A percentile compares a stretch with the other conserved stretches of the same genome.
Conservation (phyloP, 2,113 vertebrate species). For the Melanerpes aurifrons region DNA sequence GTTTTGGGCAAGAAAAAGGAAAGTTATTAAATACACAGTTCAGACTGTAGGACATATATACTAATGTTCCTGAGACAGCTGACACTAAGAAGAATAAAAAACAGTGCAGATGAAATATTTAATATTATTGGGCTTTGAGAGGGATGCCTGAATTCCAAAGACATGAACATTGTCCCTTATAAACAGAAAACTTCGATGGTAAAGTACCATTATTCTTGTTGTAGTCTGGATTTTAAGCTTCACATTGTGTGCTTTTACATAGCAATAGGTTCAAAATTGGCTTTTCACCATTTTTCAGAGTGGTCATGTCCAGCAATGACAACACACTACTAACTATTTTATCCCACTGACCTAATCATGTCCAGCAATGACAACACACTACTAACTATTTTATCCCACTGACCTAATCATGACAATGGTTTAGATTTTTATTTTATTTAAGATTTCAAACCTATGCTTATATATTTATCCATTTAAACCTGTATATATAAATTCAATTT, state of each 20-base stretch:
- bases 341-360: not conserved
- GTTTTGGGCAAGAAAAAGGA: not conserved
- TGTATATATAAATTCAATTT: too few relatives aligned
- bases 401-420: not conserved
- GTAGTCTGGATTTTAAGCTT: not conserved
- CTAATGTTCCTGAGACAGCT: not conserved
- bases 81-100: not conserved
- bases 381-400: not conserved
- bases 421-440: not conserved
- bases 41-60: not conserved
- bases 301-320: not conserved
- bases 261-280: not conserved
- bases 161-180: not conserved
- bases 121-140: not conserved
- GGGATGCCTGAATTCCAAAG: not conserved
- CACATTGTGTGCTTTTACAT: not conserved
- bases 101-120: not conserved
- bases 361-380: not conserved
- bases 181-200: not conserved
- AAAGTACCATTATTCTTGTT: not conserved
- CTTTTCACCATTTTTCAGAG: not conserved
- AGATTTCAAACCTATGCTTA: too few relatives aligned
- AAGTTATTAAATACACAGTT: not conserved
- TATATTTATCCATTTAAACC: too few relatives aligned
- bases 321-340: not conserved